Conservation (phyloP, 2,797 vertebrate species). For the Arnoldichthys spilopterus region DNA sequence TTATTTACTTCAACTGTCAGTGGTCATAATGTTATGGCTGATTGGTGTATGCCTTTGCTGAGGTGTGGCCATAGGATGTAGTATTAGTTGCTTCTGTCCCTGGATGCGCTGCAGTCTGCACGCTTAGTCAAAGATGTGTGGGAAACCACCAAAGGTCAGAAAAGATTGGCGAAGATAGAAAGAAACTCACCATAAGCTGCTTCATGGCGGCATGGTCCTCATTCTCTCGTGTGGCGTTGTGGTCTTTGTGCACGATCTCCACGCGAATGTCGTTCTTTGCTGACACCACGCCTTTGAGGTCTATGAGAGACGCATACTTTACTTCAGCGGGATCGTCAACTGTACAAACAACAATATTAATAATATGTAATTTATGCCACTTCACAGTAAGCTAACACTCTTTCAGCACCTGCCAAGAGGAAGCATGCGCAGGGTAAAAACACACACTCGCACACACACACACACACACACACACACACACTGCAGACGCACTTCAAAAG, state of each 20-base stretch:
- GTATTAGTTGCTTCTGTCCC: too few relatives aligned
- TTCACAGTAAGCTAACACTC: conserved; percentile 4
- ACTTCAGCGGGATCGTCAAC: neutral
- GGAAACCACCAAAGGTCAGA: too few relatives aligned
- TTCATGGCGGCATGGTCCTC: conserved; percentile 95
- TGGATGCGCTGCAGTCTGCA: too few relatives aligned
- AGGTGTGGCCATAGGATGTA: too few relatives aligned
- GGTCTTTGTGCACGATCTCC: conserved; percentile 98
- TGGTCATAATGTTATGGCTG: too few relatives aligned
- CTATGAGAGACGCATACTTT: conserved; percentile 69
- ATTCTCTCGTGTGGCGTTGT: conserved; percentile 85
- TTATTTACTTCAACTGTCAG: too few relatives aligned
- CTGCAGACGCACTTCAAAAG: conserved; percentile 66
- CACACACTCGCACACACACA: conserved; percentile 68
- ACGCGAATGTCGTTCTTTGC: conserved; percentile 98
- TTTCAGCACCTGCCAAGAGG: neutral
- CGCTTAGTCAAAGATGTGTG: too few relatives aligned
- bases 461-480: conserved; percentile 65
- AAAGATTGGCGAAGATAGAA: too few relatives aligned
- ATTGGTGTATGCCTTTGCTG: too few relatives aligned
- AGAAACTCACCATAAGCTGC: conserved; percentile 93
- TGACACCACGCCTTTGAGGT: conserved; percentile 95
- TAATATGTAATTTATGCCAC: neutral
- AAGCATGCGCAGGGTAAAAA: conserved; percentile 40
- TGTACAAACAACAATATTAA: conserved; percentile 1